These are phyloP conservation scores for Diplolepis rosae DNA, from an alignment of 2,888 invertebrate species.

Conservation along the genomic window DNA sequence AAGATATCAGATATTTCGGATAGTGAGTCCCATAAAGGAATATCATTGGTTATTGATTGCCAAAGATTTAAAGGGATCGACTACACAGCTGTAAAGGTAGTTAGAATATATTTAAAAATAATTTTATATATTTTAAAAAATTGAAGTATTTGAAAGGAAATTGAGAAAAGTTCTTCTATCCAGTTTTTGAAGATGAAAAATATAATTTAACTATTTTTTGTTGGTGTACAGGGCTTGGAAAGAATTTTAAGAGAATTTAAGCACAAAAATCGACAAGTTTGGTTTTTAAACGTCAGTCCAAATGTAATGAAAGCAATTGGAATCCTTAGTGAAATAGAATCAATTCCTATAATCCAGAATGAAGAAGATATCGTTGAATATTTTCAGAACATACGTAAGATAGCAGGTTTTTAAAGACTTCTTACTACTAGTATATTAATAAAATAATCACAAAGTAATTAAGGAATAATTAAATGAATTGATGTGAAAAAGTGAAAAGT, in stretches of 20 bases:
- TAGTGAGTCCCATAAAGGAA: constrained; percentile 70
- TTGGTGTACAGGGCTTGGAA: constrained; percentile 78
- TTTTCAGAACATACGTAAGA: constrained; percentile 41
- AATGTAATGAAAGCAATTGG: constrained; percentile 60
- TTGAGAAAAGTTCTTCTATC: background rate
- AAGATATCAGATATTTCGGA: constrained; percentile 76
- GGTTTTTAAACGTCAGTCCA: constrained; percentile 74
- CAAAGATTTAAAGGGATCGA: constrained; percentile 80
- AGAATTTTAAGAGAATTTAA: constrained; percentile 77
- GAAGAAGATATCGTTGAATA: constrained; percentile 54
- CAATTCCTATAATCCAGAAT: constrained; percentile 54
- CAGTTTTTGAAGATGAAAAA: too few relatives aligned
- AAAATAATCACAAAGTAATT: too few relatives aligned
- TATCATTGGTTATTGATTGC: constrained; percentile 81
- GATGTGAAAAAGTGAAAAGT: too few relatives aligned
- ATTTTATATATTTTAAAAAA: background rate
- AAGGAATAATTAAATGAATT: too few relatives aligned
- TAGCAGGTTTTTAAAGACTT: background rate
- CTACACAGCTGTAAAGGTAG: constrained; percentile 80
- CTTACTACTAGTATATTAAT: constrained; percentile 1
- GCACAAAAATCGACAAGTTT: constrained; percentile 74
- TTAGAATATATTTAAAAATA: background rate
- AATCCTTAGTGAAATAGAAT: constrained; percentile 50
- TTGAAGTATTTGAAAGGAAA: background rate
- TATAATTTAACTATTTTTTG: too few relatives aligned